Conservation (phyloP, 2,113 vertebrate species). For the Myrmecophaga tridactyla region DNA sequence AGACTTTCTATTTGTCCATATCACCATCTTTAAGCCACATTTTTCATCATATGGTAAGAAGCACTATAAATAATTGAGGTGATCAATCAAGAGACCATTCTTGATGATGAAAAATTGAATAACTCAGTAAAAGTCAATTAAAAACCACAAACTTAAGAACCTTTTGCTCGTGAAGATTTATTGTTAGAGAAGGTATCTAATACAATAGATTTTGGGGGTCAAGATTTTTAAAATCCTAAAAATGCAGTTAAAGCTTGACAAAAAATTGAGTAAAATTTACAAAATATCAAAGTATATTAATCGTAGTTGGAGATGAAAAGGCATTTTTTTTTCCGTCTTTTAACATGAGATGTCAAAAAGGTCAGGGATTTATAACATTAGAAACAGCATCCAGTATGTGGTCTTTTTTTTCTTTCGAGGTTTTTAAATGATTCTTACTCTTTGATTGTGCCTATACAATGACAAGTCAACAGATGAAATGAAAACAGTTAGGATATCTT, state of each 20-base stretch:
- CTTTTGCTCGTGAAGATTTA: constrained; percentile 70
- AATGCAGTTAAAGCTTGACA: constrained; percentile 63
- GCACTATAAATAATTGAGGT: constrained; percentile 68
- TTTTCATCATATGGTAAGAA: constrained; percentile 64
- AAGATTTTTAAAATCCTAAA: constrained; percentile 51
- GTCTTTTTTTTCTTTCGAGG: neutral
- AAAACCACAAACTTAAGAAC: constrained; percentile 68
- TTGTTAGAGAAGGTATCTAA: constrained; percentile 56
- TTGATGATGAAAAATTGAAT: constrained; percentile 69
- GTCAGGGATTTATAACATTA: constrained; percentile 42
- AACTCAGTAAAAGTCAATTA: constrained; percentile 73
- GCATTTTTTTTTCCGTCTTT: constrained; percentile 14
- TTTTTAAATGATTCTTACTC: constrained; percentile 11
- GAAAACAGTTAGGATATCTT: constrained; percentile 28
- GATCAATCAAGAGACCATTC: constrained; percentile 65
- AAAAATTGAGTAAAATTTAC: constrained; percentile 46
- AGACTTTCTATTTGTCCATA: constrained; percentile 20
- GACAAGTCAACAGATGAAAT: constrained; percentile 39
- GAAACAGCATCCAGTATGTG: neutral
- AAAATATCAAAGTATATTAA: constrained; percentile 35
- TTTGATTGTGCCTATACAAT: constrained; percentile 57
- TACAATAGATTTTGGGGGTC: constrained; percentile 13
- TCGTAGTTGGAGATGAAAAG: constrained; percentile 41
- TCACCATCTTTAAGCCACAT: constrained; percentile 44
- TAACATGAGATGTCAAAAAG: constrained; percentile 29